phyloP scores from a whole-genome alignment of 2,888 invertebrate genomes.

The Fissipunctia ypsillon region DNA sequence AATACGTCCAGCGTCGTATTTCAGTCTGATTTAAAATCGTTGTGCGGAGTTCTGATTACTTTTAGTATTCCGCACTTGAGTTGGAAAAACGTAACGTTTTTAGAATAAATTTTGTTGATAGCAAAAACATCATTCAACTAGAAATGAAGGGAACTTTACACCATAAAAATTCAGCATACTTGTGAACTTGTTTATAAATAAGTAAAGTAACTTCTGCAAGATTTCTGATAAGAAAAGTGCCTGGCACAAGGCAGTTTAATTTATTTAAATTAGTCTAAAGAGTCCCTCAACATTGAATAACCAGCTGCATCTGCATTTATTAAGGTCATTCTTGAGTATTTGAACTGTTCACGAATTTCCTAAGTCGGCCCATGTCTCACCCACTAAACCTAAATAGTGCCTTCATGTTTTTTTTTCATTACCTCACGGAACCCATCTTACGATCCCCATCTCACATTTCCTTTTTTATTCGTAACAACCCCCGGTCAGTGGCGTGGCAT shows the following conservation, averaged over 20 bases:
- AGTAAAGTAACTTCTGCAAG: neutral
- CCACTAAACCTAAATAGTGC: slow-evolving; percentile 1
- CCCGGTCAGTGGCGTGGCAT: slow-evolving; percentile 61
- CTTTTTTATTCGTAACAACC: slow-evolving; percentile 51
- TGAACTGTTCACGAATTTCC: neutral
- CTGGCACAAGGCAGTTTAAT: neutral
- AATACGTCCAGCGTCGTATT: slow-evolving; percentile 60
- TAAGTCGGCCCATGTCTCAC: neutral
- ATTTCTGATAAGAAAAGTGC: neutral
- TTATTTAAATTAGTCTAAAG: neutral
- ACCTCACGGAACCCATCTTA: slow-evolving; percentile 53
- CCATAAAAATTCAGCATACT: neutral
- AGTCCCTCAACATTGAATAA: neutral
- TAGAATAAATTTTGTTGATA: neutral
- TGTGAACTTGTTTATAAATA: neutral
- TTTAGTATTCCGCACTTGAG: slow-evolving; percentile 48
- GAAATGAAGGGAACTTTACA: neutral
- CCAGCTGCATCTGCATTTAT: fast-evolving
- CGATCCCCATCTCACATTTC: slow-evolving; percentile 25
- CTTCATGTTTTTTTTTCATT: slow-evolving; percentile 15
- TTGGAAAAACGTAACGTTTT: slow-evolving; percentile 15
- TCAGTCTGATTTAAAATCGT: slow-evolving; percentile 68
- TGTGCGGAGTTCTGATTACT: slow-evolving; percentile 60
- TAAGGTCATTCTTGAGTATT: neutral
- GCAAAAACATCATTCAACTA: neutral